Percentiles rank a stretch among this genome's conserved stretches.
Conservation (phyloP, 2,113 vertebrate genomes). For the Protomyctophum bolini region DNA sequence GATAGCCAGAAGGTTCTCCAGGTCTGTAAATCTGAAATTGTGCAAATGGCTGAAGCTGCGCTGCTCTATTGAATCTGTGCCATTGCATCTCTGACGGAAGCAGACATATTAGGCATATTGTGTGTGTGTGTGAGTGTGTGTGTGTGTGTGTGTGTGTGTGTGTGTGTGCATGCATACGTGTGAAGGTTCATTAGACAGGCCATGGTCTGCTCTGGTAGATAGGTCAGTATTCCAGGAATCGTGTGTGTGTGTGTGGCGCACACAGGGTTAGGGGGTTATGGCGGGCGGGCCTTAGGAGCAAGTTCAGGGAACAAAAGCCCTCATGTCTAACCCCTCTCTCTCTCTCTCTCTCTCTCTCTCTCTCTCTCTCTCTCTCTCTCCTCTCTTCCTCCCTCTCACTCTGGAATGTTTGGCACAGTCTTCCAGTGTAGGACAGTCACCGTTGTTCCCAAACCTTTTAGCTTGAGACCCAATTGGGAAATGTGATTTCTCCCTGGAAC, state of each 20-base stretch:
- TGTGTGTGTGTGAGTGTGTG: no score
- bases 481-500: no score
- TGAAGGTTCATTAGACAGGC: conserved; percentile 38
- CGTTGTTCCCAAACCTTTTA: no score
- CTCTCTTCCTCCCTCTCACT: conserved; percentile 38
- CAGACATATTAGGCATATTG: no score
- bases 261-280: conserved; percentile 54
- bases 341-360: conserved; percentile 58
- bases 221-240: conserved; percentile 62
- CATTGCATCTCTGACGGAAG: no score
- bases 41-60: no score
- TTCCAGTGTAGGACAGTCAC: conserved; percentile 54
- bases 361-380: background rate
- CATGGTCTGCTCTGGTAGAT: conserved; percentile 50
- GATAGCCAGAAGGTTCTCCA: no score
- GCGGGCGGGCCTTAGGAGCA: conserved; percentile 63
- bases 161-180: background rate
- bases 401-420: conserved; percentile 74
- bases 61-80: no score
- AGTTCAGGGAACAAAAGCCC: conserved; percentile 58
- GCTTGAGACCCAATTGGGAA: no score
- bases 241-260: conserved; percentile 39
- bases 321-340: background rate
- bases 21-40: no score
- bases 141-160: conserved; percentile 1